These are phyloP conservation scores for Protodeltote pygarga DNA, from an alignment of 2,888 invertebrate species.

Conservation along the genomic window DNA sequence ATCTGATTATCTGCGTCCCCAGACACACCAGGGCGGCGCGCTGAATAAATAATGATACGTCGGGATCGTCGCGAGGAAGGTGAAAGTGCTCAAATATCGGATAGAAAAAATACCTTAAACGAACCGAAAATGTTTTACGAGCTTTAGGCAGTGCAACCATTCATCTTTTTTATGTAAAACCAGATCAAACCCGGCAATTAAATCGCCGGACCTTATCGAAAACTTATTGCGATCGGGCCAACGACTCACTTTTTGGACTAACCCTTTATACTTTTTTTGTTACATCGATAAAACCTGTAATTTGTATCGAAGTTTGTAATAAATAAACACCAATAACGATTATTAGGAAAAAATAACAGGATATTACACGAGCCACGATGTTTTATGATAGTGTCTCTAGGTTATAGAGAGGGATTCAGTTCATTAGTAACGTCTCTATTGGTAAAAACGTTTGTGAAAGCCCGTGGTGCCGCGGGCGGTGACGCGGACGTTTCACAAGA, in stretches of 20 bases:
- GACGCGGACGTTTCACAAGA: slow-evolving; percentile 71
- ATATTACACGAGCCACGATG: slow-evolving; percentile 77
- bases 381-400: slow-evolving; percentile 78
- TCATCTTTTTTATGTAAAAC: slow-evolving; percentile 86
- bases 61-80: slow-evolving; percentile 67
- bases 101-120: slow-evolving; percentile 78
- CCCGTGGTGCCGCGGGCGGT: slow-evolving; percentile 73
- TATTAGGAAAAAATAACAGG: slow-evolving; percentile 86
- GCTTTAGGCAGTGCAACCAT: slow-evolving; percentile 81
- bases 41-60: slow-evolving; percentile 74
- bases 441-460: slow-evolving; percentile 83
- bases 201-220: slow-evolving; percentile 86
- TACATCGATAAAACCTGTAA: slow-evolving; percentile 84
- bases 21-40: slow-evolving; percentile 59
- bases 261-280: slow-evolving; percentile 85
- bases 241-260: slow-evolving; percentile 86
- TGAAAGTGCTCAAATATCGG: slow-evolving; percentile 76
- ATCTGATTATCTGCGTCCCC: slow-evolving; percentile 72
- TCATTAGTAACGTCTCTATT: slow-evolving; percentile 84
- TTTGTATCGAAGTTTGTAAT: slow-evolving; percentile 83
- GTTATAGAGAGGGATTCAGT: slow-evolving; percentile 69
- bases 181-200: slow-evolving; percentile 87
- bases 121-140: slow-evolving; percentile 77
- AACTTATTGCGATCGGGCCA: slow-evolving; percentile 86
- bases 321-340: slow-evolving; percentile 87